phyloP scores from a whole-genome alignment of 2,797 vertebrate species.

The Notolabrus celidotus region DNA sequence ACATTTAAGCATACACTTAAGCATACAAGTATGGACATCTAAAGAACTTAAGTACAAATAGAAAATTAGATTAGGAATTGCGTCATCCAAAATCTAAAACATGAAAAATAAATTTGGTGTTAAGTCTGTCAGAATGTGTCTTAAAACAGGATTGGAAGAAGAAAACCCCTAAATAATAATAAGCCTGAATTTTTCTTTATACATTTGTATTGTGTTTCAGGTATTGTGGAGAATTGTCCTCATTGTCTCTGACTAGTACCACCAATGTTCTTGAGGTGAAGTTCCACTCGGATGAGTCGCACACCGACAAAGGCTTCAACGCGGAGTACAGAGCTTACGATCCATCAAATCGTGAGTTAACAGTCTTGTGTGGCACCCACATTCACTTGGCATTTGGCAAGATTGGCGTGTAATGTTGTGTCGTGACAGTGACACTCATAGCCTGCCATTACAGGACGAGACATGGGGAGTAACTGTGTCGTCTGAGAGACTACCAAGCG shows the following conservation, averaged over 20 bases:
- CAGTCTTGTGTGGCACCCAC: conserved; percentile 8
- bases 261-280: conserved; percentile 63
- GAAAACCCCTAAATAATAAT: too few species aligned
- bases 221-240: conserved; percentile 83
- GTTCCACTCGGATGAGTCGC: conserved; percentile 86
- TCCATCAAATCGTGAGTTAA: conserved; percentile 83
- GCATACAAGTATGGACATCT: too few species aligned
- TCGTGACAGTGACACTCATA: conserved; percentile 42
- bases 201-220: conserved; percentile 54
- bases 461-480: conserved; percentile 17
- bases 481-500: conserved; percentile 25
- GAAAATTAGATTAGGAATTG: too few species aligned
- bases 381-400: conserved; percentile 12
- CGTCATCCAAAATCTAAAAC: too few species aligned
- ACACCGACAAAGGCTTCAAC: conserved; percentile 86
- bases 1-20: too few species aligned
- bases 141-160: too few species aligned
- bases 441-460: conserved; percentile 41
- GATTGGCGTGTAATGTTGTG: conserved; percentile 29
- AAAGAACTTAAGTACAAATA: too few species aligned
- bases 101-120: too few species aligned
- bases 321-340: conserved; percentile 78
- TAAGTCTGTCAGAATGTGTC: too few species aligned
- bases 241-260: conserved; percentile 72
- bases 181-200: neutral